Base-by-base conservation (phyloP, 1,140 invertebrate species). In the Drosophila kurseongensis region DNA sequence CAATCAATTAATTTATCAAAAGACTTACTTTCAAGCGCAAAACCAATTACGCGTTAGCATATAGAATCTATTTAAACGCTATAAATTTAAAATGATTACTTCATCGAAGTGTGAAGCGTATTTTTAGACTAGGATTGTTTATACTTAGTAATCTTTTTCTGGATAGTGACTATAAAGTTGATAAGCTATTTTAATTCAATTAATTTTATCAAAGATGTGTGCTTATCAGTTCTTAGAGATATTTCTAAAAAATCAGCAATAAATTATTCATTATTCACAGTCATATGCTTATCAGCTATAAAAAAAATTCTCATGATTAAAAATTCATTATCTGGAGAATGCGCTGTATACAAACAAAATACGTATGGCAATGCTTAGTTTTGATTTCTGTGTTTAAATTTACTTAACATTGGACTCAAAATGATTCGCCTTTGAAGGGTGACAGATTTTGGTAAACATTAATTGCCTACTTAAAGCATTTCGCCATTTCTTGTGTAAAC, bases 401-500 rank as follows among this genome's bases (percentile, higher is more conserved):
- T 52, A 1, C 12, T 18, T 62, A 35, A 23, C 29, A 55, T 42
- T 32, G n/a, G 14, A 41, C 27, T 32, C 40, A 16, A 3, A 23
- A 36, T 52, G 29, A 23, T n/a, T 7, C 10, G 6, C 27, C 27
- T 29, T 14, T 9, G 29, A 5, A 8, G 6, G 4, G 1, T 14
- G 38, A 62, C 60, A 42, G 54, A 14, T 59, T 32, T 29, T 32
- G 0, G 16, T 58, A 10, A 59, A 32, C 54, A 32, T 59, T 59
- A 59, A 62, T 61, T 57, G 59, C 38, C 54, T 42, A 58, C 32
- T 63, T 41, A 60, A 42, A 16, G 10, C n/a, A 36, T 60, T 60
- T 63, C 7, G n/a, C 9, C n/a, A 18, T 4, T 18, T 41, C 23
- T 56, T 29, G 36, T 8, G 10, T 13, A 57, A 57, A 41, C 54